Percentiles rank a stretch among this genome's conserved stretches.
phyloP scores from a whole-genome alignment of 2,888 invertebrate genomes.

The Agrochola macilenta region DNA sequence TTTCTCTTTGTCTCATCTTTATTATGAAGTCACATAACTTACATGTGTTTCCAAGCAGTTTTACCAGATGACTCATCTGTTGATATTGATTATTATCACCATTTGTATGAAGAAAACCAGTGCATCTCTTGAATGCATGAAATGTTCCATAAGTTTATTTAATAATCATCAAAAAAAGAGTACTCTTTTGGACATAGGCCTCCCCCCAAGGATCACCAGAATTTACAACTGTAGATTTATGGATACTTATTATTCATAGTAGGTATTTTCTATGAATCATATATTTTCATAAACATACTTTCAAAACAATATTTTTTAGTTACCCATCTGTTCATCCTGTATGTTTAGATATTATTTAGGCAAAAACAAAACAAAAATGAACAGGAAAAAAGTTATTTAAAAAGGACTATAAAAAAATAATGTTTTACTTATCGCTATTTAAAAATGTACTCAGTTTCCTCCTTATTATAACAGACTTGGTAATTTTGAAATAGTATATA shows the following conservation, averaged over 20 bases:
- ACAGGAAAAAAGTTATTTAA: background rate
- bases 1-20: slow-evolving; percentile 1
- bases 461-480: background rate
- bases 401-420: too few species aligned
- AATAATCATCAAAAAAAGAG: background rate
- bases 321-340: background rate
- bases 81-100: slow-evolving; percentile 14
- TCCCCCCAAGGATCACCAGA: background rate
- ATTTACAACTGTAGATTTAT: too few species aligned
- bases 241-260: background rate
- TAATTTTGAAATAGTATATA: slow-evolving; percentile 23
- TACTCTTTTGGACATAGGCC: too few species aligned
- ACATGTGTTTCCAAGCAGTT: slow-evolving; percentile 2
- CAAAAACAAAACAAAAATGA: background rate
- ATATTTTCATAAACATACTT: background rate
- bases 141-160: background rate
- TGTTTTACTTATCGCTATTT: too few species aligned
- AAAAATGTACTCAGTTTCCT: slow-evolving; percentile 12
- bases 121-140: slow-evolving; percentile 6
- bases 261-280: too few species aligned
- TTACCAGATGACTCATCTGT: slow-evolving; percentile 24
- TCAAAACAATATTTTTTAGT: background rate
- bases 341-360: background rate
- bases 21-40: background rate
- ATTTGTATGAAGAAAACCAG: slow-evolving; percentile 9